Conservation (phyloP, 2,113 vertebrate genomes). For the Oncorhynchus gorbuscha region DNA sequence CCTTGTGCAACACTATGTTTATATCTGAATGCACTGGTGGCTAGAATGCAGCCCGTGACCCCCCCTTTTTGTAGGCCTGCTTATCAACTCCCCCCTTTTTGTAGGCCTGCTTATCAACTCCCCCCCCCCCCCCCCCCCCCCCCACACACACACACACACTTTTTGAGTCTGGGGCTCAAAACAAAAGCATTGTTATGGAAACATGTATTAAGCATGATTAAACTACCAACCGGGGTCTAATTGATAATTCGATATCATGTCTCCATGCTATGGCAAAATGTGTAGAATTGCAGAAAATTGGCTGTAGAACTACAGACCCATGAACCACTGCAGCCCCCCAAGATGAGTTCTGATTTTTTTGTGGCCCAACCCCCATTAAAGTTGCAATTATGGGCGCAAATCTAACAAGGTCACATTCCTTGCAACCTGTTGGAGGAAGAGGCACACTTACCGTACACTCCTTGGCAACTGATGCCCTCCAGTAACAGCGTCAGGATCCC, state of each 20-base stretch:
- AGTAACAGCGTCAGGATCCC: conserved; percentile 84
- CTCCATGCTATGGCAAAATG: not conserved
- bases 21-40: not conserved
- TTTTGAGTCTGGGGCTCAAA: too few species aligned
- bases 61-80: not conserved
- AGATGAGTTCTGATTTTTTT: too few species aligned
- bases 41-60: too few species aligned
- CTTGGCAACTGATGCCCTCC: conserved; percentile 84
- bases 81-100: not conserved
- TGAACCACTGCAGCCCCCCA: too few species aligned
- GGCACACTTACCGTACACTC: conserved; percentile 89
- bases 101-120: not conserved
- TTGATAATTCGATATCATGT: conserved; percentile 35
- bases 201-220: too few species aligned
- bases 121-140: too few species aligned
- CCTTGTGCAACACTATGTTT: not conserved
- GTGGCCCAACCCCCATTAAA: too few species aligned
- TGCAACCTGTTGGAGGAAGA: conserved; percentile 4
- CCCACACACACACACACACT: too few species aligned
- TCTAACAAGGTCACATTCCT: conserved; percentile 73
- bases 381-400: conserved; percentile 29
- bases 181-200: too few species aligned
- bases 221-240: not conserved
- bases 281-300: too few species aligned
- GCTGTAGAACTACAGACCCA: too few species aligned